These are phyloP conservation scores for Teleopsis dalmanni DNA, from an alignment of 1,140 invertebrate species.

Conservation along the genomic window DNA sequence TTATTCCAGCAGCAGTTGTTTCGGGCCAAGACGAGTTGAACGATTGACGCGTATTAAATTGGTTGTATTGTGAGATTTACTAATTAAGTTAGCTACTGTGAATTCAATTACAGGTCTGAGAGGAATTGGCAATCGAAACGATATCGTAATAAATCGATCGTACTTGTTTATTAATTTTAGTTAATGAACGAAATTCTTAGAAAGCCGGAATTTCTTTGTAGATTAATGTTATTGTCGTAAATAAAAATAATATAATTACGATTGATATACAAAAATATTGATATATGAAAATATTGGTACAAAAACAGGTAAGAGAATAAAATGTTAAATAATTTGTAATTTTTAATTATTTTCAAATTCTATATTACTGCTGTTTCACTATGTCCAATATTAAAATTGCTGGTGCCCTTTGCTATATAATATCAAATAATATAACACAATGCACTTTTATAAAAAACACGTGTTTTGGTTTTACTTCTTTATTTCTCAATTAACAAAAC, in stretches of 20 bases:
- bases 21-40: conserved; percentile 10
- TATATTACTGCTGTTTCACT: too few species aligned
- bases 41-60: conserved; percentile 22
- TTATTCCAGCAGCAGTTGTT: conserved; percentile 28
- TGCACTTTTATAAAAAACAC: conserved; percentile 32
- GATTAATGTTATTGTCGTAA: too few species aligned
- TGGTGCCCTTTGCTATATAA: too few species aligned
- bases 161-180: too few species aligned
- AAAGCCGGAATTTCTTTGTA: neutral
- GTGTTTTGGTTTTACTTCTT: conserved; percentile 5
- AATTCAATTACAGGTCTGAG: conserved; percentile 1
- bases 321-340: too few species aligned
- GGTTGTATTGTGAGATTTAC: conserved; percentile 32
- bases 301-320: too few species aligned
- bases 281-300: too few species aligned
- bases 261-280: too few species aligned
- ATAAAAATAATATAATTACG: too few species aligned
- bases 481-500: neutral
- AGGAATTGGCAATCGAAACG: neutral
- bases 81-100: conserved; percentile 23
- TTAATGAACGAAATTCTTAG: neutral
- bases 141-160: conserved; percentile 27
- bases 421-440: too few species aligned
- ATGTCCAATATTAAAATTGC: too few species aligned
- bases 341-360: too few species aligned